Evolutionary conservation across 2,797 vertebrate species (phyloP).

Genomic region (Benthosema pterotum): DNA sequence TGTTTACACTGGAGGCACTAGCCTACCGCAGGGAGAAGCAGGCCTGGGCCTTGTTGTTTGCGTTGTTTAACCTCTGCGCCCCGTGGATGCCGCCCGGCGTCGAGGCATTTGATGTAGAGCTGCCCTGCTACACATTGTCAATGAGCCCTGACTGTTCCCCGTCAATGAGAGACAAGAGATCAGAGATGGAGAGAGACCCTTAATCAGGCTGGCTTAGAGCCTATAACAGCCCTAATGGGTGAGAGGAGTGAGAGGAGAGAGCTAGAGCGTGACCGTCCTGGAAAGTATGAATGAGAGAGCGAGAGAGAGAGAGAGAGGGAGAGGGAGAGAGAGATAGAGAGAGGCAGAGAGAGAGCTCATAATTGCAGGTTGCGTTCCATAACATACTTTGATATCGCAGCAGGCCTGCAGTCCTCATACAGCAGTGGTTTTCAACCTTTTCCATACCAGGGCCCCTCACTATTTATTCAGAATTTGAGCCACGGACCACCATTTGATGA

Average conservation of each 20-base stretch:
- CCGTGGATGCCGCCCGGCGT: too few species aligned
- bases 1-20: too few species aligned
- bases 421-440: too few species aligned
- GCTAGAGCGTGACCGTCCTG: background rate
- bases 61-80: too few species aligned
- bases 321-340: background rate
- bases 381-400: too few species aligned
- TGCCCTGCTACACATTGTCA: background rate
- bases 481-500: too few species aligned
- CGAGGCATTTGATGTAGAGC: background rate
- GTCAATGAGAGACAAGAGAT: background rate
- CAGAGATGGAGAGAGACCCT: constrained; percentile 13
- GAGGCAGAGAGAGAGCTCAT: background rate
- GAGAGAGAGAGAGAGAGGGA: background rate
- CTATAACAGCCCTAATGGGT: background rate
- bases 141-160: constrained; percentile 14
- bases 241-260: background rate
- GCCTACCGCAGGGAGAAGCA: too few species aligned
- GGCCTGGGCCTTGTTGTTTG: too few species aligned
- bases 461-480: too few species aligned
- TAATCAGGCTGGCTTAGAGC: constrained; percentile 20
- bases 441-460: too few species aligned
- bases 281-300: background rate
- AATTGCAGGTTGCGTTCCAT: too few species aligned
- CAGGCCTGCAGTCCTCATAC: too few species aligned